Evolutionary conservation across 2,797 vertebrate species (phyloP).

Genomic region (Buceros bicornis): DNA sequence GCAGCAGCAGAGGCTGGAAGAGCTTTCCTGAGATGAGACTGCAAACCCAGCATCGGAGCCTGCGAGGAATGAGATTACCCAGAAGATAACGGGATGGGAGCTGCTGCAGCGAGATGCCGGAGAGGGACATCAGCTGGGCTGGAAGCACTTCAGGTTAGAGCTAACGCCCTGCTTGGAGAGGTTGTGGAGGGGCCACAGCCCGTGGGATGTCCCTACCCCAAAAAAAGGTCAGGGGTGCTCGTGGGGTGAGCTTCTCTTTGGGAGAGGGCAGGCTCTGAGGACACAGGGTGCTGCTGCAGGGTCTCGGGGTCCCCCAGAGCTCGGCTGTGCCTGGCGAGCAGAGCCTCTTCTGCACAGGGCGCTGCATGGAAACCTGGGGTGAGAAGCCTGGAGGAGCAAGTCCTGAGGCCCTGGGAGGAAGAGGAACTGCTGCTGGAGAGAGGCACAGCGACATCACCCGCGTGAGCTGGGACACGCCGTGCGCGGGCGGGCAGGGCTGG

Average conservation of each 20-base stretch:
- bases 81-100: not conserved
- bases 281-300: no score
- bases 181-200: rapidly evolving
- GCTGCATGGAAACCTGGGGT: not conserved
- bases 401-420: not conserved
- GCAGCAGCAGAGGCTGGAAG: not conserved
- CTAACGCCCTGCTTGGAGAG: not conserved
- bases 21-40: not conserved
- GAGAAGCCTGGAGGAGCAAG: not conserved
- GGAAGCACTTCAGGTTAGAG: not conserved
- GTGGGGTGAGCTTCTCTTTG: not conserved
- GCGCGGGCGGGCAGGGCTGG: not conserved
- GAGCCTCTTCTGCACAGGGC: not conserved
- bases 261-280: not conserved
- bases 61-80: not conserved
- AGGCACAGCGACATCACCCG: slow-evolving; percentile 19
- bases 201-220: not conserved
- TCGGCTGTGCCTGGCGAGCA: not conserved
- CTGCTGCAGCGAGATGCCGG: rapidly evolving
- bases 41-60: rapidly evolving
- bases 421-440: not conserved
- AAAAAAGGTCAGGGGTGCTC: rapidly evolving
- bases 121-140: rapidly evolving
- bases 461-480: not conserved
- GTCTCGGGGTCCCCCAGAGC: not conserved